Percentiles rank a stretch among this genome's conserved stretches.
Conservation (phyloP, 2,888 invertebrate species). For the Podabrus alpinus region DNA sequence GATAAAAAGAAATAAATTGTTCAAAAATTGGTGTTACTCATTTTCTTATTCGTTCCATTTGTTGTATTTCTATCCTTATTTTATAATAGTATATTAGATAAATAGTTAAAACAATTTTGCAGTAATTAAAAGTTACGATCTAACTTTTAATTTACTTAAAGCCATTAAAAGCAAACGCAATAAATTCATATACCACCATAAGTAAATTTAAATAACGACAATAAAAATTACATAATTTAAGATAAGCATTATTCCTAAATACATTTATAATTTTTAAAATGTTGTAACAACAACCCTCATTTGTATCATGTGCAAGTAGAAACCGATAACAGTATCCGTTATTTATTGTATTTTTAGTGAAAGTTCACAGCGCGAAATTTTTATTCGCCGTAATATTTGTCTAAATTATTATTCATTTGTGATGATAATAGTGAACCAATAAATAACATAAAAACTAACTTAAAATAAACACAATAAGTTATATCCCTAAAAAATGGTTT, state of each 20-base stretch:
- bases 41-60: too few relatives aligned
- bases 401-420: background rate
- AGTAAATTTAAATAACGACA: background rate
- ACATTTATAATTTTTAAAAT: background rate
- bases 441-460: background rate
- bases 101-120: too few relatives aligned
- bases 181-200: background rate
- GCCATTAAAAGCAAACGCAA: too few relatives aligned
- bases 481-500: too few relatives aligned
- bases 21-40: background rate
- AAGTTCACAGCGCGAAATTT: background rate
- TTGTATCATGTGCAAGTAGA: background rate
- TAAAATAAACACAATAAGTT: too few relatives aligned
- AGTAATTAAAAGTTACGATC: too few relatives aligned
- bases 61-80: too few relatives aligned
- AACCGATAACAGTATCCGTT: background rate
- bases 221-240: background rate
- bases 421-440: too few relatives aligned
- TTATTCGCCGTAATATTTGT: background rate
- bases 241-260: background rate
- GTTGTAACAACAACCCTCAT: background rate
- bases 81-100: too few relatives aligned
- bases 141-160: too few relatives aligned
- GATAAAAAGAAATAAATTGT: background rate
- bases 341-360: background rate